These are phyloP conservation scores for Lottia gigantea DNA, from an alignment of 2,888 invertebrate species.

Conservation along the genomic window DNA sequence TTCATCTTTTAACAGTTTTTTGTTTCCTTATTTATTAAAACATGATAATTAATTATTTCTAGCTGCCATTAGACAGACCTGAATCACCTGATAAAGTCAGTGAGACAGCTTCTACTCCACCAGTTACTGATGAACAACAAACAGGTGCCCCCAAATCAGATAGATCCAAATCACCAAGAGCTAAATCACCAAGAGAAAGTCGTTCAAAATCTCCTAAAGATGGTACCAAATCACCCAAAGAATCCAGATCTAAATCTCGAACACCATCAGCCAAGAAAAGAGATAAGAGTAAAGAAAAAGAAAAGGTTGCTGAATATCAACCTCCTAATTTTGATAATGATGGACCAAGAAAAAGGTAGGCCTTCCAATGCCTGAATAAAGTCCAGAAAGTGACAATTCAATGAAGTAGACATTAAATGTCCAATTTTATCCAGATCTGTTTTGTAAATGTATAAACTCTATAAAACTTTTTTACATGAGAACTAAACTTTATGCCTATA, in stretches of 20 bases:
- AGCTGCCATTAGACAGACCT: slow-evolving; percentile 54
- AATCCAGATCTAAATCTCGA: slow-evolving; percentile 43
- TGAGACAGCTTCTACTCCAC: slow-evolving; percentile 40
- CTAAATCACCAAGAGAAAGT: slow-evolving; percentile 36
- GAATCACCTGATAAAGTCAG: slow-evolving; percentile 46
- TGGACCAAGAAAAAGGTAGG: slow-evolving; percentile 31
- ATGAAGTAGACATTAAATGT: too few relatives aligned
- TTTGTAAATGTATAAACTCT: too few relatives aligned
- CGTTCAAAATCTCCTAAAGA: slow-evolving; percentile 35
- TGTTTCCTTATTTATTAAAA: too few relatives aligned
- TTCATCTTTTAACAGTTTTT: too few relatives aligned
- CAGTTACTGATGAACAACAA: slow-evolving; percentile 40
- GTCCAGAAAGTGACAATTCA: too few relatives aligned
- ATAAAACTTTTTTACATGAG: too few relatives aligned
- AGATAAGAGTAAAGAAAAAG: slow-evolving; percentile 53
- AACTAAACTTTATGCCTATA: too few relatives aligned
- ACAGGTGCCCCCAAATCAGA: slow-evolving; percentile 43
- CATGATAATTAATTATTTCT: background rate
- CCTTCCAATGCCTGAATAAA: too few relatives aligned
- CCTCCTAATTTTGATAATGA: slow-evolving; percentile 34
- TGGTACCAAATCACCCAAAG: slow-evolving; percentile 41
- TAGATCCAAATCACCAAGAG: slow-evolving; percentile 44
- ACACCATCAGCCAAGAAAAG: slow-evolving; percentile 57
- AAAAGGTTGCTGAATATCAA: slow-evolving; percentile 28
- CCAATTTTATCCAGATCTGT: too few relatives aligned